These are phyloP conservation scores for Thera obeliscata DNA, from an alignment of 2,888 invertebrate species.

Conservation along the genomic window DNA sequence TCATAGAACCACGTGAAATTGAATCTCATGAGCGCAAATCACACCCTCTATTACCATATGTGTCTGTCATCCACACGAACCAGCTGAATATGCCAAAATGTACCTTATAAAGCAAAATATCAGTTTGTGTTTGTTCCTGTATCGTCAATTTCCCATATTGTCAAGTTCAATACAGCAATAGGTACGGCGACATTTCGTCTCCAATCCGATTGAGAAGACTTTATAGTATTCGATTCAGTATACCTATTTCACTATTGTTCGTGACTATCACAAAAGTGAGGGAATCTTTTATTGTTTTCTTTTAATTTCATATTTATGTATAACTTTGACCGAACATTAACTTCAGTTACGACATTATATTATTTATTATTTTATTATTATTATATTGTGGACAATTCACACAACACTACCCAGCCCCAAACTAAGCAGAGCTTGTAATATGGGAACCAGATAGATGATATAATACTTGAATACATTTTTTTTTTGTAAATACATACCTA, in stretches of 20 bases:
- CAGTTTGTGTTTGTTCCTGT: conserved; percentile 42
- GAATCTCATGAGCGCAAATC: conserved; percentile 81
- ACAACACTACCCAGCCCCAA: too few relatives aligned
- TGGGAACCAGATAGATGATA: too few relatives aligned
- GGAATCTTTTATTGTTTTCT: background rate
- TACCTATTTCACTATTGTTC: conserved; percentile 35
- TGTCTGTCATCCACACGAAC: conserved; percentile 35
- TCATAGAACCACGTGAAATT: conserved; percentile 78
- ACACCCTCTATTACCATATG: conserved; percentile 68
- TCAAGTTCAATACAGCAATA: conserved; percentile 64
- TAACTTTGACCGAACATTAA: background rate
- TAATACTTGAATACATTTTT: too few relatives aligned
- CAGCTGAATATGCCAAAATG: conserved; percentile 17
- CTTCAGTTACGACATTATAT: too few relatives aligned
- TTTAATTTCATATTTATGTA: background rate
- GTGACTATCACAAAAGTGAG: conserved; percentile 18
- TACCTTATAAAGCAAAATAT: conserved; percentile 41
- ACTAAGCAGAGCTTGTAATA: too few relatives aligned
- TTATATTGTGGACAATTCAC: too few relatives aligned
- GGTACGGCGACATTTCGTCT: conserved; percentile 53
- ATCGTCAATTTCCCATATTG: conserved; percentile 69
- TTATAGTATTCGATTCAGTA: conserved; percentile 48
- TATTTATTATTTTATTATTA: too few relatives aligned
- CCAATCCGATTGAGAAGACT: conserved; percentile 63
- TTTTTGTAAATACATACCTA: too few relatives aligned